Conservation (phyloP, 2,797 vertebrate species). For the Eleutherodactylus coqui region DNA sequence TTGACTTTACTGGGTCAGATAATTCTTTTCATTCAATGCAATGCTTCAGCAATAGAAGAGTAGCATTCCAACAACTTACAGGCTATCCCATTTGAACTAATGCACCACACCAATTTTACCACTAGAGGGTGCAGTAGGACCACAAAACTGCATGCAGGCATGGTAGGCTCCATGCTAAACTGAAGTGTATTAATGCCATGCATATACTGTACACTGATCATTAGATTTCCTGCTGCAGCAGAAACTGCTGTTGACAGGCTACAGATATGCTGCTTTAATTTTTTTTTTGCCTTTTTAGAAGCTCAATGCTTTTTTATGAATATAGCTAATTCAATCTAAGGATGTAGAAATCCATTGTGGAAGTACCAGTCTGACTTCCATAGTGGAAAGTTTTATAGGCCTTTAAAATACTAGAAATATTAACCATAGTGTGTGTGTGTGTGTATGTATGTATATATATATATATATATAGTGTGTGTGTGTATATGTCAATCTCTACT, state of each 20-base stretch:
- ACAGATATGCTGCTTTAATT: neutral
- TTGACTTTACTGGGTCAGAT: neutral
- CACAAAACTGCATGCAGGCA: neutral
- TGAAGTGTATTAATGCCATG: no score
- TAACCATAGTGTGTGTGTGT: no score
- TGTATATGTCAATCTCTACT: no score
- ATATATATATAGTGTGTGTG: no score
- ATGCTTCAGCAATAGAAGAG: neutral
- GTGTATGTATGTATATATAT: no score
- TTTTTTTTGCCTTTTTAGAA: neutral
- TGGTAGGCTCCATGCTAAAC: neutral
- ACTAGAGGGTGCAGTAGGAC: constrained; percentile 6
- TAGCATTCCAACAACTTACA: neutral
- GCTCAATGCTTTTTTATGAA: neutral
- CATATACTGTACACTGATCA: no score
- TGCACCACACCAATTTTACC: neutral
- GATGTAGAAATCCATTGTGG: no score
- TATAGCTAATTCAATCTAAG: no score
- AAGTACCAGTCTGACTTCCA: neutral
- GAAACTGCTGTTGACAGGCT: no score
- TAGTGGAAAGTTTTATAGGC: no score
- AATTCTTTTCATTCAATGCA: neutral
- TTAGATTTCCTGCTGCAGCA: neutral
- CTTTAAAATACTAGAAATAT: neutral
- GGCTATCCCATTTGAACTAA: neutral